Evolutionary conservation across 2,797 vertebrate genomes (phyloP).

Genomic region (Darevskia nairensis): DNA sequence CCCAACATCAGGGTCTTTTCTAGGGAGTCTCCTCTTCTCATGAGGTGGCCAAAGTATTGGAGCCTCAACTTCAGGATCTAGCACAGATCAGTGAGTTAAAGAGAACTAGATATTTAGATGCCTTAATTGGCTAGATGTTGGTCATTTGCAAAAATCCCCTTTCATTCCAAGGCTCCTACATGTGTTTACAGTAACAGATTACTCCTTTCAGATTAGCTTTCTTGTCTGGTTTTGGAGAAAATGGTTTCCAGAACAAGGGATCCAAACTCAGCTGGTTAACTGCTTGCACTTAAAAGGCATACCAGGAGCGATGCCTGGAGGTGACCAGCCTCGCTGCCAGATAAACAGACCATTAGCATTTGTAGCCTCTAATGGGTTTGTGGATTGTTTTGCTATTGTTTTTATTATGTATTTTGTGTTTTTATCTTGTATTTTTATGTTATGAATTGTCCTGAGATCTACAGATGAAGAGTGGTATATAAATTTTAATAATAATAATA

Average conservation of each 20-base stretch:
- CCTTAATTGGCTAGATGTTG: neutral
- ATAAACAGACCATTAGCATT: neutral
- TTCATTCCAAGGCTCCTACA: neutral
- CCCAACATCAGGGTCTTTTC: too few relatives aligned
- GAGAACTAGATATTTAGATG: neutral
- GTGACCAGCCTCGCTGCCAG: neutral
- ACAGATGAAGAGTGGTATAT: too few relatives aligned
- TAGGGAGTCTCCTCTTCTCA: too few relatives aligned
- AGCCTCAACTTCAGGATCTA: too few relatives aligned
- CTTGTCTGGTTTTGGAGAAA: constrained; percentile 9
- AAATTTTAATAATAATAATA: too few relatives aligned
- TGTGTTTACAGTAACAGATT: neutral
- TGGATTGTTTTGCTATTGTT: too few relatives aligned
- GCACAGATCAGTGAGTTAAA: neutral
- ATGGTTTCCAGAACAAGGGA: constrained; percentile 15
- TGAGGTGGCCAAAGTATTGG: too few relatives aligned
- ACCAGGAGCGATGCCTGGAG: neutral
- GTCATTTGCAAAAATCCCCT: neutral
- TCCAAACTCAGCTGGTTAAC: constrained; percentile 22
- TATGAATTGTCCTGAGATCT: too few relatives aligned
- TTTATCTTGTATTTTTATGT: too few relatives aligned
- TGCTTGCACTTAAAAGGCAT: constrained; percentile 23
- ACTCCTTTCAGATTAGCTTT: neutral
- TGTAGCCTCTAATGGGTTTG: neutral
- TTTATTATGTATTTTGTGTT: neutral